Base-by-base conservation (phyloP, 2,113 vertebrate species). In the Prolemur simus region DNA sequence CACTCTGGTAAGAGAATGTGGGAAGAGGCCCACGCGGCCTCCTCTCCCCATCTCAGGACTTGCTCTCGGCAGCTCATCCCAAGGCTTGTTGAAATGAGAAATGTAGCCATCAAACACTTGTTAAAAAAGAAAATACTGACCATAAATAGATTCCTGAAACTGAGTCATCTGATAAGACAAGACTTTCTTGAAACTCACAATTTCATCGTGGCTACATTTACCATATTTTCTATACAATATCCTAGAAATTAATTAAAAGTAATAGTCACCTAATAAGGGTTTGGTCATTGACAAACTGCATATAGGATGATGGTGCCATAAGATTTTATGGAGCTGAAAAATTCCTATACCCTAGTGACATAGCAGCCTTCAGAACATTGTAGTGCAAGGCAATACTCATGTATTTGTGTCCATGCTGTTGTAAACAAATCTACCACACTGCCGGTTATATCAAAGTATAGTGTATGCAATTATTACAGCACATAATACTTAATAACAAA, bases 21-120 rank as follows among this genome's bases (percentile, higher is more conserved):
- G n/a, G 42, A 42, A 60, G 49, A 49, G 3, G 1, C n/a, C n/a
- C 13, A 0, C 2, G 0, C 27, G 13, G 25, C 23, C 1, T 66
- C 17, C 9, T 21, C 10, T 25, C 5, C 34, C 3, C 58, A 21
- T 4, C 15, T 2, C 37, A 27, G 14, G 12, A 10, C 17, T 74
- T 47, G 10, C 2, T 89, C 49, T 76, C 13, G 21, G 3, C 3
- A 58, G 17, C 23, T n/a, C 45, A 63, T 76, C 5, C 10, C 39
- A 45, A 64, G 14, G 3, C 8, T 78, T 39, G 4, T 17, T 80
- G 47, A 73, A 49, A 25, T 42, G 60, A 91, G 69, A 78, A 27
- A 18, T 17, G 20, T 5, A 21, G 34, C 20, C 23, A 18, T 74
- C 18, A 58, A 10, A 27, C 11, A 1, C 6, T 5, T 49, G 56